Evolutionary conservation across 2,113 vertebrate genomes (phyloP).

Genomic region (Dasyornis broadbenti): DNA sequence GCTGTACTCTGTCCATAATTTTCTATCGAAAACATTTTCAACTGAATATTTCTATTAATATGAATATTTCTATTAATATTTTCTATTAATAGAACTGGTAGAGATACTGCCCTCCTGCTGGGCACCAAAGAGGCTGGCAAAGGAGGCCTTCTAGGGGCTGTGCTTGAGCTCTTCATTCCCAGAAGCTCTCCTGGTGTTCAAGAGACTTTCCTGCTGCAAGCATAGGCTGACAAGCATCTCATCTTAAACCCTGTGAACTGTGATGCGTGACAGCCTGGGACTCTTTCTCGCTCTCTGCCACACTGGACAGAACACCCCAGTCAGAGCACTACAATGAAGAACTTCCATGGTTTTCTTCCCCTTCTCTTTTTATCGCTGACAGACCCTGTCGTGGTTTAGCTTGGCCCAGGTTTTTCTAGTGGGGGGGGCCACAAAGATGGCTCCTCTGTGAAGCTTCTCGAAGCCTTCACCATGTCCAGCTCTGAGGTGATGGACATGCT

Average conservation of each 20-base stretch:
- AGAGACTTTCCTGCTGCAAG: background rate
- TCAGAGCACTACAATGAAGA: background rate
- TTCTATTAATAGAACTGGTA: background rate
- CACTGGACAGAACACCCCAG: background rate
- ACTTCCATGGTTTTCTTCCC: background rate
- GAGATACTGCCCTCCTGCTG: background rate
- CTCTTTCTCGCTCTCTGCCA: background rate
- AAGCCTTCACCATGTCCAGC: no score
- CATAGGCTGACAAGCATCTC: background rate
- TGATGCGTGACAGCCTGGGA: background rate
- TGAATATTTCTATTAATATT: background rate
- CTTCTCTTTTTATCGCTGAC: background rate
- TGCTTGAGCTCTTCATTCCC: background rate
- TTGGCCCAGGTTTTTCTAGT: no score
- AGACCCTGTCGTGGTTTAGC: no score
- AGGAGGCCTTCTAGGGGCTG: background rate
- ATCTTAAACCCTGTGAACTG: background rate
- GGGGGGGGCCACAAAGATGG: no score
- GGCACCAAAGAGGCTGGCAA: background rate
- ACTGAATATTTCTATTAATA: no score
- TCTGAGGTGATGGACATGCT: no score
- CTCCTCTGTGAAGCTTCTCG: no score
- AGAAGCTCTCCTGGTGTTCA: background rate
- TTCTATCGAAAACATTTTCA: background rate
- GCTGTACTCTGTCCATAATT: background rate